phyloP scores from a whole-genome alignment of 2,888 invertebrate genomes.

The Stenurella melanura region DNA sequence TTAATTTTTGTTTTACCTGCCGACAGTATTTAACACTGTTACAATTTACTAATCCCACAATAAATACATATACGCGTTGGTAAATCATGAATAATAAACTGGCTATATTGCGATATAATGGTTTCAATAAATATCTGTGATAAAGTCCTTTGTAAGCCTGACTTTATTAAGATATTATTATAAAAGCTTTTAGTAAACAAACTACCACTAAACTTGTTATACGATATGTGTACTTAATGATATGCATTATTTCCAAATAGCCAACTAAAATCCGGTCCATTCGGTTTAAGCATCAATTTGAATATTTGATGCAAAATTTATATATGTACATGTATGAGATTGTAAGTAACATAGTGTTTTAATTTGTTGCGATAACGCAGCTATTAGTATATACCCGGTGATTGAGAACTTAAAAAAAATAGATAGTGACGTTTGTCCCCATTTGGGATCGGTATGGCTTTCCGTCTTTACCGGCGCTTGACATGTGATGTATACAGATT shows the following conservation, averaged over 20 bases:
- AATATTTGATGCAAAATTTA: slow-evolving; percentile 12
- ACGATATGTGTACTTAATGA: slow-evolving; percentile 5
- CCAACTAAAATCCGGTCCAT: slow-evolving; percentile 19
- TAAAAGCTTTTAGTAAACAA: slow-evolving; percentile 28
- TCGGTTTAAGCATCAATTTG: slow-evolving; percentile 26
- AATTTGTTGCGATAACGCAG: background rate
- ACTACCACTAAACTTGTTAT: slow-evolving; percentile 21
- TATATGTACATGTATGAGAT: background rate
- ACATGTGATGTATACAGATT: too few species aligned
- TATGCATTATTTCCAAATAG: slow-evolving; percentile 20
- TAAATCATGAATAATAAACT: slow-evolving; percentile 21
- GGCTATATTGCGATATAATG: slow-evolving; percentile 10
- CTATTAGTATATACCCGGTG: background rate
- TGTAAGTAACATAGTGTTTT: background rate
- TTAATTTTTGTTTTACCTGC: background rate
- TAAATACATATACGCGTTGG: background rate
- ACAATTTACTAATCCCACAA: background rate
- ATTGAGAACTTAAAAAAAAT: background rate
- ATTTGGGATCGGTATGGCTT: too few species aligned
- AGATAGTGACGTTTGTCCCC: too few species aligned
- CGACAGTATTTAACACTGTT: background rate
- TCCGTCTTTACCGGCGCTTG: too few species aligned
- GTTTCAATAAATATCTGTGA: slow-evolving; percentile 35
- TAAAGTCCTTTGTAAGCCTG: slow-evolving; percentile 24
- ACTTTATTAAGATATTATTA: slow-evolving; percentile 31